Base-by-base conservation (phyloP, 2,888 invertebrate genomes). In the Siphonodentalium dalli region DNA sequence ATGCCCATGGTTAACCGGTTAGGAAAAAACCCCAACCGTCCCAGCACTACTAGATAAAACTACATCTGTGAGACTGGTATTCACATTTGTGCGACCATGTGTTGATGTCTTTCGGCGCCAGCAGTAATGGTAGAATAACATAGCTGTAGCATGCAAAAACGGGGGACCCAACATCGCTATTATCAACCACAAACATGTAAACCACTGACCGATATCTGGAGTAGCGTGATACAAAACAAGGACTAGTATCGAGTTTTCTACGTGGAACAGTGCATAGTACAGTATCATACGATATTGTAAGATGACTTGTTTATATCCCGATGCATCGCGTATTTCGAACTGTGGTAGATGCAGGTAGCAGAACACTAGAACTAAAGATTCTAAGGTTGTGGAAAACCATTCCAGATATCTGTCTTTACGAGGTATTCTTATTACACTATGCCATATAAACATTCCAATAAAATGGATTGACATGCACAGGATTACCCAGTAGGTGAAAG, bases 281-380 rank as follows among this genome's bases (percentile, higher is more conserved):
- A 82, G 65, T 11, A 81, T 58, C 64, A 81, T 82, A 55, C 84
- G 75, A 46, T 75, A 77, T 28, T 90, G 87, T 0, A 93, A 93
- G 40, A 87, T 87, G 2, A 91, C 91, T 75, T 92, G n/a, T n/a
- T n/a, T n/a, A n/a, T n/a, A n/a, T n/a, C n/a, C n/a, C n/a, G n/a
- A n/a, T n/a, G n/a, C n/a, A n/a, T n/a, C n/a, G n/a, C n/a, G n/a
- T n/a, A n/a, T n/a, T n/a, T n/a, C n/a, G n/a, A n/a, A n/a, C n/a
- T n/a, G 92, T 6, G 88, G 87, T 0, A 92, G 87, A 62, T 92
- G 87, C 37, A 94, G 87, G 77, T 90, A 93, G 5, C 91, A 91
- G 78, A 94, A 93, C 35, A 93, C 86, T 75, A 93, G 91, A 0
- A 94, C 90, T 7, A 89, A 86, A 3, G 92, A 93, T 57, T 93